Conservation (phyloP, 2,113 vertebrate genomes). For the Alethe diademata region DNA sequence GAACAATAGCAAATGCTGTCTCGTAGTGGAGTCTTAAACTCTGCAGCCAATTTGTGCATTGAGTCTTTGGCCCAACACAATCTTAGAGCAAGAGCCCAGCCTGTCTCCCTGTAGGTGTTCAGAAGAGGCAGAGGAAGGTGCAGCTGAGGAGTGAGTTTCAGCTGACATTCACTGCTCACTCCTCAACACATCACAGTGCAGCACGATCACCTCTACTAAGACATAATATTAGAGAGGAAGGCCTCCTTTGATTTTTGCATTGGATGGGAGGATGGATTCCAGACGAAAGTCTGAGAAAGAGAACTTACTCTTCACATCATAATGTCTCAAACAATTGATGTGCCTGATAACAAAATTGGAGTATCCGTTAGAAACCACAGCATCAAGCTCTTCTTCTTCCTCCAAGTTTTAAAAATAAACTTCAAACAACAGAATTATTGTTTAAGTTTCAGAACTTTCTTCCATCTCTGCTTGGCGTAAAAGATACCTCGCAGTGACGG, state of each 20-base stretch:
- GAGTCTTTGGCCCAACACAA: neutral
- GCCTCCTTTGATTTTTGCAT: neutral
- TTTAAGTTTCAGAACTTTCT: neutral
- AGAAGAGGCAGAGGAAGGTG: neutral
- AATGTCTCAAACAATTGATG: neutral
- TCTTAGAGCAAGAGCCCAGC: neutral
- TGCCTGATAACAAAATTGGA: neutral
- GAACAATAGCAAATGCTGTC: neutral
- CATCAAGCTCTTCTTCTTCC: neutral
- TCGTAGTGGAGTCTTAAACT: neutral
- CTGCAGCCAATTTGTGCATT: neutral
- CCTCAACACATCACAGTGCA: neutral
- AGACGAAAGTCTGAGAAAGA: neutral
- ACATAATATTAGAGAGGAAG: neutral
- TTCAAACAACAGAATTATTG: neutral
- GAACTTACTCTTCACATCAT: neutral
- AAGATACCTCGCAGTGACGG: neutral
- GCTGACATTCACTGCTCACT: neutral
- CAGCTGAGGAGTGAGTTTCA: neutral
- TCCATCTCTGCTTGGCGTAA: neutral
- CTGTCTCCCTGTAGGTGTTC: neutral
- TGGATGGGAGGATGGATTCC: neutral
- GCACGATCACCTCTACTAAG: neutral
- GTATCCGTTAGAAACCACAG: neutral
- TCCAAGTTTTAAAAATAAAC: slow-evolving; percentile 18